Evolutionary conservation across 2,113 vertebrate genomes (phyloP).

Genomic region (Daphoenositta chrysoptera): DNA sequence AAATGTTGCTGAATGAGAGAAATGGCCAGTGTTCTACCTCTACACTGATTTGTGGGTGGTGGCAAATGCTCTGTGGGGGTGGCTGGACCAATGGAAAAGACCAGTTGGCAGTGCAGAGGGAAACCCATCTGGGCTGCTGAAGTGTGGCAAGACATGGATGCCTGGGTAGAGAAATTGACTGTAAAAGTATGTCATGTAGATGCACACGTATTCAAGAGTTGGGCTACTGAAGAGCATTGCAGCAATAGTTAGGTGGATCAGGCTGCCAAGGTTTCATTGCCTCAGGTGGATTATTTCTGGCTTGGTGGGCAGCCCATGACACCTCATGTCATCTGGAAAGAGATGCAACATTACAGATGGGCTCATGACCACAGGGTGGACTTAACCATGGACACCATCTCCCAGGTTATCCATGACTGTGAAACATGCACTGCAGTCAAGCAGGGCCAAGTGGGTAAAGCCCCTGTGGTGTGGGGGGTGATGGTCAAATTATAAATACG

Average conservation of each 20-base stretch:
- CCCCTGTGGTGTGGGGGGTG: background rate
- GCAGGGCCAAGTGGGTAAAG: background rate
- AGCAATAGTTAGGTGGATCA: background rate
- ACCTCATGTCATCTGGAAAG: background rate
- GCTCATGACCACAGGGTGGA: background rate
- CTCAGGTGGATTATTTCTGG: background rate
- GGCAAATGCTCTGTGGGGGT: background rate
- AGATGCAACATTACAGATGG: background rate
- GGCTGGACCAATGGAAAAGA: background rate
- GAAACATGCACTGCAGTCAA: background rate
- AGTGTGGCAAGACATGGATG: background rate
- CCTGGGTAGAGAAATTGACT: background rate
- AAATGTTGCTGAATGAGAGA: background rate
- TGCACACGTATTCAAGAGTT: fast-evolving
- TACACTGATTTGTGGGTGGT: background rate
- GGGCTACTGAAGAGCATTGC: background rate
- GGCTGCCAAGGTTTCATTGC: background rate
- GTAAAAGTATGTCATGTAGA: background rate
- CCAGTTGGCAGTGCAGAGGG: background rate
- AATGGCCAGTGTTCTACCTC: background rate
- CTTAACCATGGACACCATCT: background rate
- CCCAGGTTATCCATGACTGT: background rate
- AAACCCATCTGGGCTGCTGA: background rate
- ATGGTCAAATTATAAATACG: background rate
- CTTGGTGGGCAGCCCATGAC: fast-evolving